A percentile compares a stretch with the other conserved stretches of the same genome.
Evolutionary conservation across 2,888 invertebrate species (phyloP).

Genomic region (Deilephila elpenor): DNA sequence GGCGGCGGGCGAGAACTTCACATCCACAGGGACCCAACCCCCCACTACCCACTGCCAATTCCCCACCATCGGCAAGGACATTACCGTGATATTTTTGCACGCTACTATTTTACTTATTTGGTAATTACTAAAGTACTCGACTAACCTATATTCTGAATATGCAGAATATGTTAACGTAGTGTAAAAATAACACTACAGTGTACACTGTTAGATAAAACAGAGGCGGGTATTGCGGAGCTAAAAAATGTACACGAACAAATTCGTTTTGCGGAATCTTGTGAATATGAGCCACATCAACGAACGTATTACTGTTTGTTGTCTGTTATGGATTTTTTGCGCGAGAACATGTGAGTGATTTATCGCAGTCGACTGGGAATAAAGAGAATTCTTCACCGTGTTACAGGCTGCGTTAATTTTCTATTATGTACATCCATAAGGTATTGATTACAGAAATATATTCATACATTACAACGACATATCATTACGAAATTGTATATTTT

Average conservation of each 20-base stretch:
- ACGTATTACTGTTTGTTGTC: conserved; percentile 48
- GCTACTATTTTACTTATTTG: conserved; percentile 27
- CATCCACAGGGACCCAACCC: conserved; percentile 72
- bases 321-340: conserved; percentile 66
- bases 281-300: conserved; percentile 30
- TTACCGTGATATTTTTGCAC: conserved; percentile 74
- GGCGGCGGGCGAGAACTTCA: conserved; percentile 79
- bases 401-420: conserved; percentile 71
- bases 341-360: conserved; percentile 79
- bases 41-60: conserved; percentile 63
- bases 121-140: neutral
- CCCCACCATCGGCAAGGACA: conserved; percentile 60
- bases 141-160: neutral
- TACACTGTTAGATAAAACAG: neutral
- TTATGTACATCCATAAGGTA: conserved; percentile 42
- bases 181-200: neutral
- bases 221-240: neutral
- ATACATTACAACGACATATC: neutral
- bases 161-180: neutral
- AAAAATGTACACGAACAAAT: conserved; percentile 15
- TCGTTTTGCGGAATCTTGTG: conserved; percentile 34
- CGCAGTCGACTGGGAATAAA: conserved; percentile 71
- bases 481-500: neutral
- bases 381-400: conserved; percentile 69
- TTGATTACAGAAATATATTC: neutral